These are phyloP conservation scores for Mythimna albipuncta DNA, from an alignment of 2,888 invertebrate genomes.

Conservation along the genomic window DNA sequence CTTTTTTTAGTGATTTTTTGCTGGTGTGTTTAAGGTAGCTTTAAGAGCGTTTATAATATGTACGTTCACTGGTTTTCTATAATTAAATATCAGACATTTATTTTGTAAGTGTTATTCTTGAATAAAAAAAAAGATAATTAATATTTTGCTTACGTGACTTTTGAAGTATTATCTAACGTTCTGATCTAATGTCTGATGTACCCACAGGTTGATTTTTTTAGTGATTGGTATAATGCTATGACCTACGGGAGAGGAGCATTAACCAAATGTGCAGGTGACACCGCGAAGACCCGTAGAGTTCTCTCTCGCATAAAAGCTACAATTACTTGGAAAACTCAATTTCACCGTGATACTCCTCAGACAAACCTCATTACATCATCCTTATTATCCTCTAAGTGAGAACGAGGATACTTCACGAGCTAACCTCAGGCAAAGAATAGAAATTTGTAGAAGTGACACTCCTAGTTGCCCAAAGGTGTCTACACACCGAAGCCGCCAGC, in stretches of 20 bases:
- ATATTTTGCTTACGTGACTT: too few relatives aligned
- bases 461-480: too few relatives aligned
- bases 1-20: too few relatives aligned
- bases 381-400: constrained; percentile 38
- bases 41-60: not conserved
- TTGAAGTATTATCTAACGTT: too few relatives aligned
- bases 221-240: not conserved
- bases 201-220: too few relatives aligned
- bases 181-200: too few relatives aligned
- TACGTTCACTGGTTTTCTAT: not conserved
- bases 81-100: not conserved
- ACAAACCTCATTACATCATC: constrained; percentile 29
- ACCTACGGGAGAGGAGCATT: too few relatives aligned
- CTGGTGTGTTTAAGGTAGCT: not conserved
- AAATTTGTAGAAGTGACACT: not conserved
- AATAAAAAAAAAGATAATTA: too few relatives aligned
- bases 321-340: constrained; percentile 21
- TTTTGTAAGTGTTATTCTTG: too few relatives aligned
- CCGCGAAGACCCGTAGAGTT: too few relatives aligned
- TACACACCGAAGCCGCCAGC: too few relatives aligned
- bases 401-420: constrained; percentile 20
- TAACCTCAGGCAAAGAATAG: constrained; percentile 31
- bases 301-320: not conserved
- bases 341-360: constrained; percentile 17
- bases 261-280: too few relatives aligned